Evolutionary conservation across 2,888 invertebrate genomes (phyloP), one percentile per base, ranked within the genome.

Genomic region (Acrobeloides nanus): DNA sequence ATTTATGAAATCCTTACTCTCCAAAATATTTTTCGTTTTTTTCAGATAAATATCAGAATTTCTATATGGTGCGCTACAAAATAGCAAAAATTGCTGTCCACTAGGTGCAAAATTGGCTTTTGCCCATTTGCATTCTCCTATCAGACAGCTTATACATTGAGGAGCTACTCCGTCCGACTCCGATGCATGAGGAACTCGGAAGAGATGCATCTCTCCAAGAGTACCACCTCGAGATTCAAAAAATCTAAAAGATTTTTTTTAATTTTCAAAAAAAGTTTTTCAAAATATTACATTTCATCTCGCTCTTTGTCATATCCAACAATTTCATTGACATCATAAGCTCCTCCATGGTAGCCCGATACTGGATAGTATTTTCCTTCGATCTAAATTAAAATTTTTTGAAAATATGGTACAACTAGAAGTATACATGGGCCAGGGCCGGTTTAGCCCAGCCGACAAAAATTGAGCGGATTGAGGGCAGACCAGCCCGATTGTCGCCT

Each of bases 171-270:
- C 27, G 27, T 55, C 33, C 21, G 50, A 48, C 3, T 29, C 46
- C 10, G 57, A 51, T 5, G 55, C 55, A 23, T 40, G 46, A 18
- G 53, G 47, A 25, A 55, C 43, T 63, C 87, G 81, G 77, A 86
- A 89, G 26, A 92, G 76, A 69, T 90, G 89, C 73, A 85, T 83
- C 74, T 88, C 86, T 0, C 87, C 84, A n/a, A 90, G 87, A 70
- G 84, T 82, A 23, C 86, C 84, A 0, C 89, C 87, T 42, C 86
- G 84, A 2, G 86, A 88, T 57, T 88, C 79, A 76, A 86, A 90
- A 75, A 88, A 90, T 70, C 90, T 90, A 76, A 31, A 62, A 54
- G 17, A 32, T 42, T 38, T 5, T 33, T 20, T 3, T 12, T 20
- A n/a, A 17, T n/a, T 21, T 15, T 26, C 8, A 38, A 5, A 42